Base-by-base conservation (phyloP, 1,140 invertebrate species). In the Drosophila santomea region DNA sequence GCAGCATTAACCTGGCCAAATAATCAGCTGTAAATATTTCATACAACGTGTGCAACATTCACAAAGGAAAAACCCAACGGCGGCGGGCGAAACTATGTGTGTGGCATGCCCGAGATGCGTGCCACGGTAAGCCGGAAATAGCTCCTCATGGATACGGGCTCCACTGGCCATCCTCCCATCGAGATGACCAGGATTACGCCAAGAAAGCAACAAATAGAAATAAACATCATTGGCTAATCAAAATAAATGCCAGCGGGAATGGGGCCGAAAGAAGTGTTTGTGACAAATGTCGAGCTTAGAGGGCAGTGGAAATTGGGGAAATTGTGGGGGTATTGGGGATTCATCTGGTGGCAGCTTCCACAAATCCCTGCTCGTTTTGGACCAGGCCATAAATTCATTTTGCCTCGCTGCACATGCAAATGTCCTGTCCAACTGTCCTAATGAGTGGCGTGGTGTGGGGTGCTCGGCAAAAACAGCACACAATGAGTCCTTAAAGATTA, bases 401-500 rank as follows among this genome's bases (percentile, higher is more conserved):
- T 61, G 61, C 61, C 41, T 57, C 69, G 69, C 75, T 82, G 62
- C 62, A 83, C 84, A 88, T 88, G 83, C 83, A 88, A 88, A 88
- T 88, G 64, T 28, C 64, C 51, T 88, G 64, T 28, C 64, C 51
- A 25, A 78, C 38, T 72, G 76, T 67, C 43, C 43, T 45, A 45
- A 45, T 45, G 43, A 41, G 36, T 48, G 45, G 28, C 36, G 28
- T 20, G 36, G 20, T 4, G 17, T n/a, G 28, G 28, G 28, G 38
- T 17, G 39, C 28, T n/a, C 7, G 11, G 75, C 58, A 62, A 58
- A 74, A 67, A 72, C 82, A 52, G 48, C 56, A 51, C 75, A 79
- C 77, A 89, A 89, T 84, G 85, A 89, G 85, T 91, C 90, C 90
- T 91, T 91, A 85, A 91, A 91, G 90, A 91, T 91, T 91, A 91